Evolutionary conservation across 2,797 vertebrate species (phyloP), one percentile per base, ranked within the genome.

Genomic region (Halcyon badia): DNA sequence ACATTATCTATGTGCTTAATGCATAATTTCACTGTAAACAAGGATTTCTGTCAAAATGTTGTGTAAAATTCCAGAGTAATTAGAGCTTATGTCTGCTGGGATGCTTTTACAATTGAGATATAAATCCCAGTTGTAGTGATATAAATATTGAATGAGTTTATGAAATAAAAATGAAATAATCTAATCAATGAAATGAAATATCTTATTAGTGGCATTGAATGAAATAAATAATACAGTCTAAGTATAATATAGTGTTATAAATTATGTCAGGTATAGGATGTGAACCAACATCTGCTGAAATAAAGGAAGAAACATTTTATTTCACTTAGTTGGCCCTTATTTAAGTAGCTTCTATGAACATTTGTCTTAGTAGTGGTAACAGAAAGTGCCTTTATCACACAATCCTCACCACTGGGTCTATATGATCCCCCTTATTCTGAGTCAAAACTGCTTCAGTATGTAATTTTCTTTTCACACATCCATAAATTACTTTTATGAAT

Each of bases 41-140:
- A n/a, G 8, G 8, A 5, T 48, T 83, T 81, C 13, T 86, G 86
- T 78, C 39, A 81, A 85, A 93, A 61, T 30, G 0, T 39, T 87
- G 14, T 31, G 13, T 33, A 33, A 76, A 83, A 33, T 12, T 8
- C 72, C 16, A 68, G 64, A 17, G 21, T 46, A 65, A 60, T 82
- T 69, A 58, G 7, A 24, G 20, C 4, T 91, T 2, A 7, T 35
- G 11, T 54, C 68, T 85, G 16, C 37, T 72, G 39, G 19, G 9
- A 56, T 56, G 6, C 5, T 56, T 83, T 71, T 73, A 51, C 30
- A 75, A 68, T 10, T 68, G 56, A 99, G 95, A 99, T 99, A 96
- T 35, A 83, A 91, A 64, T 72, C 11, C 11, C 19, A 72, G 6
- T 26, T 58, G 8, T 8, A 89, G 11, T 1, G 4, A 15, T 61